Conservation (phyloP, 2,797 vertebrate genomes). For the Botia almorhae region DNA sequence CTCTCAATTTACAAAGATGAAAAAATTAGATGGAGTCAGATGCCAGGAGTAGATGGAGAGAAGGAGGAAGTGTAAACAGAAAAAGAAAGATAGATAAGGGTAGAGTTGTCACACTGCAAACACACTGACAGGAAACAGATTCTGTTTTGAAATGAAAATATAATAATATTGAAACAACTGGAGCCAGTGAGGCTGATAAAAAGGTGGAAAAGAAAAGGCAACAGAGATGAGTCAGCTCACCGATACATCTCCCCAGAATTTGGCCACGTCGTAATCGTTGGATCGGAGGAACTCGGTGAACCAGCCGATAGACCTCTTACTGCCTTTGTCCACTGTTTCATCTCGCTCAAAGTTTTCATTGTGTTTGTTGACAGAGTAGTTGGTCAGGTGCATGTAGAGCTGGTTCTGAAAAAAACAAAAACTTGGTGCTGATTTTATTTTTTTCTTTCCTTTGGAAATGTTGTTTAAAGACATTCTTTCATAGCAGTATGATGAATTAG, state of each 20-base stretch:
- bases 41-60: neutral
- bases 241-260: slow-evolving; percentile 98
- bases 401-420: slow-evolving; percentile 82
- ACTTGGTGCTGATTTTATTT: slow-evolving; percentile 18
- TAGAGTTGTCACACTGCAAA: slow-evolving; percentile 31
- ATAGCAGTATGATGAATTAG: too few species aligned
- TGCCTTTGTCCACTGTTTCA: slow-evolving; percentile 95
- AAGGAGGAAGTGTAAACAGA: slow-evolving; percentile 23
- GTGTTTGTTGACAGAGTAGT: slow-evolving; percentile 99
- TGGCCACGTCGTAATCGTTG: slow-evolving; percentile 92
- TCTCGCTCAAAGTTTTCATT: slow-evolving; percentile 95
- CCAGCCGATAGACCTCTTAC: slow-evolving; percentile 97
- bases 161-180: slow-evolving; percentile 19
- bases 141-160: slow-evolving; percentile 17
- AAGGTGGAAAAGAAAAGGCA: neutral
- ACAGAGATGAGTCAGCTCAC: slow-evolving; percentile 78
- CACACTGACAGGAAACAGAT: slow-evolving; percentile 35
- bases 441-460: too few species aligned
- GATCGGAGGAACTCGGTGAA: slow-evolving; percentile 94
- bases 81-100: slow-evolving; percentile 33
- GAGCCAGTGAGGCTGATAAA: slow-evolving; percentile 29
- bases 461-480: too few species aligned
- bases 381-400: slow-evolving; percentile 97
- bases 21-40: slow-evolving; percentile 23
- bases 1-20: slow-evolving; percentile 34